phyloP scores from a whole-genome alignment of 2,113 vertebrate species.

The Scortum barcoo region DNA sequence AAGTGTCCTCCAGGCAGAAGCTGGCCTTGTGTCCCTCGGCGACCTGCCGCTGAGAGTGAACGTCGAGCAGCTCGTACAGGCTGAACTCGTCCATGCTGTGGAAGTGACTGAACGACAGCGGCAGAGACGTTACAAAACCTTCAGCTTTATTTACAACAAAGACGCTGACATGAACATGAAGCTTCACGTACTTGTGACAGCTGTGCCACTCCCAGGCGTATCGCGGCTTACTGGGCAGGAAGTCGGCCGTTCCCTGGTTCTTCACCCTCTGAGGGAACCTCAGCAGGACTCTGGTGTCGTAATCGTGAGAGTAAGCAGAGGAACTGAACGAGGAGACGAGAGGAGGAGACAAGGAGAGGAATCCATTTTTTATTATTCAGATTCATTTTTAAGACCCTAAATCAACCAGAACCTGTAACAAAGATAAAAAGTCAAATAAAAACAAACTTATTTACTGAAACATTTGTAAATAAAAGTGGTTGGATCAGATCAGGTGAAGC shows the following conservation, averaged over 20 bases:
- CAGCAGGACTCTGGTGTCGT: conserved; percentile 93
- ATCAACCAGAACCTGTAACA: neutral
- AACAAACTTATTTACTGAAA: too few species aligned
- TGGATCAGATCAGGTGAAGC: too few species aligned
- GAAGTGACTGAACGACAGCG: conserved; percentile 87
- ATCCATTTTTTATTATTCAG: too few species aligned
- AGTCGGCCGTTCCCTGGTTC: conserved; percentile 97
- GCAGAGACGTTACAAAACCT: too few species aligned
- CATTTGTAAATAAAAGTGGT: neutral
- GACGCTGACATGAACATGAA: too few species aligned
- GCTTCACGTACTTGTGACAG: conserved; percentile 95
- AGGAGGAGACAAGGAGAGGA: neutral
- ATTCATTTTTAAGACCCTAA: too few species aligned
- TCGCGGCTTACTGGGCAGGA: conserved; percentile 93
- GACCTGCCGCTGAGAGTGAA: conserved; percentile 86
- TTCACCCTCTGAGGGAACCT: conserved; percentile 97
- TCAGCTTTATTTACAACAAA: neutral
- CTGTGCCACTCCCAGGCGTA: conserved; percentile 99
- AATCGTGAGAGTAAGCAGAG: conserved; percentile 88
- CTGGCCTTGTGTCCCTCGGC: conserved; percentile 99
- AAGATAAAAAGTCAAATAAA: neutral
- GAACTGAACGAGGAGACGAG: conserved; percentile 82
- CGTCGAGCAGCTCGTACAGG: conserved; percentile 94
- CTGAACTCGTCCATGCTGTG: conserved; percentile 99
- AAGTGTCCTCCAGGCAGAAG: conserved; percentile 97